Base-by-base conservation (phyloP, 2,797 vertebrate species). In the Cyclopterus lumpus region DNA sequence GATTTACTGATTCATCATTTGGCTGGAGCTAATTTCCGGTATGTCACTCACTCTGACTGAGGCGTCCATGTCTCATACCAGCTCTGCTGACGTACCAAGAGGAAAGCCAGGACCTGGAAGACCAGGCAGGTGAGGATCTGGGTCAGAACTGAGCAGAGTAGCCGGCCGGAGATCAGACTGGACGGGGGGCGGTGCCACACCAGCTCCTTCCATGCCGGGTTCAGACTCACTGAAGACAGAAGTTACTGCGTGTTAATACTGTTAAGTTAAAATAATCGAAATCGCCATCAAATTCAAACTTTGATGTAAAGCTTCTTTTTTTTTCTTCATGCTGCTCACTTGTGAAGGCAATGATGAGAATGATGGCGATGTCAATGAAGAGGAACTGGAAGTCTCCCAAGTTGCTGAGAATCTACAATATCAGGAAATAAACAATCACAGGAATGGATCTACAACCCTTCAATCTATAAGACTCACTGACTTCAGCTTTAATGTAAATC, bases 301-400 rank as follows among this genome's bases (percentile, higher is more conserved):
- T 1, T 6, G 10, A 32, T 26, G 44, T 15, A 34, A 44, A 30
- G 1, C 3, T 12, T 7, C 4, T 1, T 8, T 77, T 12, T 7
- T 4, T 1, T 8, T 77, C 6, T n/a, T 20, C 2, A 15, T 26
- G 34, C 15, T 20, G 95, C 97, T 97, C 88, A 99, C 98, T 99
- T 84, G 98, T 99, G 87, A 99, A 99, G 62, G 96, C 98, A 66
- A 98, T 94, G 71, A 98, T 89, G 86, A 99, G 93, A 90, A 99
- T 98, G 92, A 99, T 97, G 91, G 95, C 96, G 66, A 99, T 89
- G 86, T 99, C 98, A 63, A 99, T 99, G 91, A 99, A 99, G 84
- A 99, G 97, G 91, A 99, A 99, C 95, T 99, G 98, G 89, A 97
- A 97, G 83, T 99, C 98, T 83, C 98, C 98, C 77, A 99, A 83